A percentile compares a stretch with the other conserved stretches of the same genome.
Evolutionary conservation across 2,113 vertebrate genomes (phyloP).

Genomic region (Cnemophilus loriae): DNA sequence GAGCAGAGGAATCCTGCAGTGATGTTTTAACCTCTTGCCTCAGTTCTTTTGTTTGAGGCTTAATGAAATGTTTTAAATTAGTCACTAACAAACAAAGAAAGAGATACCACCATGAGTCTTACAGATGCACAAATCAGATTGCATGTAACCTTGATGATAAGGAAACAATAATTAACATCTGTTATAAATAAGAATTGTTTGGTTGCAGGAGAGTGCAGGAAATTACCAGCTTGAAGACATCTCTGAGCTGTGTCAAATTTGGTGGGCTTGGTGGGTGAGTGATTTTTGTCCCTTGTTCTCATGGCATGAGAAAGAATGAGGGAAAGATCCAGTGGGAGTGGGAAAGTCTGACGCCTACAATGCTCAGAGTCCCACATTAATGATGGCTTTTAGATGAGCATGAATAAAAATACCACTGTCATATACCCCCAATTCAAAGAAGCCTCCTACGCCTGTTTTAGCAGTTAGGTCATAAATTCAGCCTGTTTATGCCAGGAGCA

Average conservation of each 20-base stretch:
- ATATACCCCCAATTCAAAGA: not conserved
- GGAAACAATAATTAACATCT: constrained; percentile 33
- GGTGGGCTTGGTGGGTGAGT: not conserved
- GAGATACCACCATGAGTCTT: not conserved
- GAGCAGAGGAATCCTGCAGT: not conserved
- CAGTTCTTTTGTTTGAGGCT: not conserved
- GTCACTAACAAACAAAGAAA: not conserved
- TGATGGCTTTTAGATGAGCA: not conserved
- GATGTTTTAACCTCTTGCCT: constrained; percentile 2
- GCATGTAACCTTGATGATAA: not conserved
- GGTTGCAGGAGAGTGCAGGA: not conserved
- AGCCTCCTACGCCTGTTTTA: not conserved
- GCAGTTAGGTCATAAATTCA: not conserved
- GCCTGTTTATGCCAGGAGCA: not conserved
- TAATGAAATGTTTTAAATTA: constrained; percentile 22
- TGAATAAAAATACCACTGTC: not conserved
- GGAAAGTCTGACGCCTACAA: not conserved
- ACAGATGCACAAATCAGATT: not conserved
- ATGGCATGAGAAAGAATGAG: accelerated
- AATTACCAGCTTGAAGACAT: not conserved
- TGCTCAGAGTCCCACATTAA: not conserved
- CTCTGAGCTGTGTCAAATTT: not conserved
- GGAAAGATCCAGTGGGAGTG: not conserved
- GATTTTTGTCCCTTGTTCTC: not conserved
- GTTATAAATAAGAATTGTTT: not conserved